Base-by-base conservation (phyloP, 1,140 invertebrate species). In the Drepana arcuata region DNA sequence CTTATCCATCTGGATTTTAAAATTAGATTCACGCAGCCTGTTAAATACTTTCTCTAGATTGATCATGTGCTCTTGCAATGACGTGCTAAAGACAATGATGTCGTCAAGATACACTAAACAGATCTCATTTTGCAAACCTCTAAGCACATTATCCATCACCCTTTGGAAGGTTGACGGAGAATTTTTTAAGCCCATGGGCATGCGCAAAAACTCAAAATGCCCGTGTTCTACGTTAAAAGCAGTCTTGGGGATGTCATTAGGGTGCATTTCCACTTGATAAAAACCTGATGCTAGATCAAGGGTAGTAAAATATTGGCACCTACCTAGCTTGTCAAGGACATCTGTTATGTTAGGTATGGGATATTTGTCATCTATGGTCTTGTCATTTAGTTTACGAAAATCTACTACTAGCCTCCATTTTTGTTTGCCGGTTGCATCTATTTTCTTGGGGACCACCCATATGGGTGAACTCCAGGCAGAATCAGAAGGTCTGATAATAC, bases 291-390 rank as follows among this genome's bases (percentile, higher is more conserved):
- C 18, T 5, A 21, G 4, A 9, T 21, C 18, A 5, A 21, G 9
- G 4, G 18, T 21, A 2, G 25, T 26, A 10, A 26, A 26, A 10
- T 26, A 26, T 4, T 26, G 25, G 10, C 25, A 26, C 2, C 10
- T 26, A 26, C 25, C 25, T 10, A 26, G 25, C 10, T 24, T 34
- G 4, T 24, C 32, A 2, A 34, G 7, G 9, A 14, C 18, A 9
- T 34, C 32, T 12, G 11, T 21, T 10, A 86, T 84, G 2, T 67
- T 30, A 0, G 84, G 86, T 2, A 88, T 35, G 0, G 85, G 85
- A 41, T 30, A 44, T 23, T 34, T 41, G 33, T 86, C 80, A 15
- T 48, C 51, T 0, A 56, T 40, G 0, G 80, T 85, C 2, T 75
- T 46, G 1, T 36, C 24, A 51, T 87, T 88, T 2, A 88, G 36